Percentiles rank a stretch among this genome's conserved stretches.
These are phyloP conservation scores for Daboia siamensis DNA, from an alignment of 2,113 vertebrate genomes.

Conservation along the genomic window DNA sequence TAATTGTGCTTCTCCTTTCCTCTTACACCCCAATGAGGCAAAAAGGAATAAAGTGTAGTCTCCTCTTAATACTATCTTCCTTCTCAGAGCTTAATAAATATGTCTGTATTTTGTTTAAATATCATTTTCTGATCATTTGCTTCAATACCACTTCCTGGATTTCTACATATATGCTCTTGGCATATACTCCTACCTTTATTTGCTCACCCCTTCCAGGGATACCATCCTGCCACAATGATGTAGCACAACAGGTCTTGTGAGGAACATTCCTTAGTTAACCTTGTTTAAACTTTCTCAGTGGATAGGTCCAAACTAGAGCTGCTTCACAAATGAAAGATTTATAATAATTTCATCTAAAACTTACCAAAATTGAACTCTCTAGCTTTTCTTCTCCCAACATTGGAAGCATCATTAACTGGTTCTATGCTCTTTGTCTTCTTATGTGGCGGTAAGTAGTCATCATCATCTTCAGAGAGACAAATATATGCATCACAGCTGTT, in stretches of 20 bases:
- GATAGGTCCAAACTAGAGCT: neutral
- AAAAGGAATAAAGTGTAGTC: neutral
- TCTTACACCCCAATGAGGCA: neutral
- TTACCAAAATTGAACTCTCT: constrained; percentile 73
- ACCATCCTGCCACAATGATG: neutral
- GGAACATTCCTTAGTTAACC: neutral
- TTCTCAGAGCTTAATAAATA: neutral
- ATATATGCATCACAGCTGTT: constrained; percentile 5
- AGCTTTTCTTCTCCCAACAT: constrained; percentile 62
- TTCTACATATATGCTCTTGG: neutral
- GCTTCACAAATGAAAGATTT: neutral
- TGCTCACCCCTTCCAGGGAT: neutral
- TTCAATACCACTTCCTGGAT: neutral
- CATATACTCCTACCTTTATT: neutral
- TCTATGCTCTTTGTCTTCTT: constrained; percentile 65
- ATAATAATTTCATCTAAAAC: neutral
- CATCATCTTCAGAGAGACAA: constrained; percentile 68
- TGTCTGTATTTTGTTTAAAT: neutral
- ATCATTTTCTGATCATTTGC: too few species aligned
- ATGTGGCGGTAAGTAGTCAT: constrained; percentile 68
- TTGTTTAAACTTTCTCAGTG: neutral
- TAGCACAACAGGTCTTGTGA: neutral
- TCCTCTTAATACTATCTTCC: neutral
- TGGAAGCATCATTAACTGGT: constrained; percentile 40
- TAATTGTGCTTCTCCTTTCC: neutral